Base-by-base conservation (phyloP, 2,797 vertebrate genomes). In the Neosilurus hyrtlii region DNA sequence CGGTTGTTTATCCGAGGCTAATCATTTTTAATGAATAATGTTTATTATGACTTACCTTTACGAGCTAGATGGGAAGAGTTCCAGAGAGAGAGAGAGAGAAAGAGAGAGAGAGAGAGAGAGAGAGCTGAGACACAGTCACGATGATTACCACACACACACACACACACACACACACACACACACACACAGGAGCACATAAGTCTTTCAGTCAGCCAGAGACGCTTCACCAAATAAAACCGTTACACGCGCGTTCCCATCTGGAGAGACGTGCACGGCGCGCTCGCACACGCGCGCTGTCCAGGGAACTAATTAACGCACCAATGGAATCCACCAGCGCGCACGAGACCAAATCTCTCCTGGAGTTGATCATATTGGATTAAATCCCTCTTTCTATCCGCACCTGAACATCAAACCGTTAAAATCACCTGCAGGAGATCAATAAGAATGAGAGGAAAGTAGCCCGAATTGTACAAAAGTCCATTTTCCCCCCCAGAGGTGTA, bases 281-380 rank as follows among this genome's bases (percentile, higher is more conserved):
- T 85, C 72, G 78, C 86, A 81, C 87, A 24, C 89, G 86, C 88
- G 30, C 88, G 30, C 81, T 16, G 86, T 49, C 56, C 71, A 66
- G 20, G 22, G 35, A 43, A 80, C 80, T 83, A 81, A 88, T 87
- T 86, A 80, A 79, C 77, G 54, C 83, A 86, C 86, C 88, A 81
- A 87, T 81, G 90, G 92, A 90, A 92, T 91, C 91, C 92, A 91
- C 90, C 83, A 88, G 90, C 88, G 90, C 91, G 87, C 92, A 84
- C 88, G 74, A 83, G 88, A 88, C 26, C 54, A 6, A 22, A 57
- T 57, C 24, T 18, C 4, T 37, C 26, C 6, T 26, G 54, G 54
- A 22, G 22, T 37, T 8, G 18, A 4, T 22, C 26, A 35, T 16
- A 7, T 56, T 22, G 37, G 30, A n/a, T n/a, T 20, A n/a, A 43